These are phyloP conservation scores for Marronus borbonicus DNA, from an alignment of 2,888 invertebrate genomes.

Conservation along the genomic window DNA sequence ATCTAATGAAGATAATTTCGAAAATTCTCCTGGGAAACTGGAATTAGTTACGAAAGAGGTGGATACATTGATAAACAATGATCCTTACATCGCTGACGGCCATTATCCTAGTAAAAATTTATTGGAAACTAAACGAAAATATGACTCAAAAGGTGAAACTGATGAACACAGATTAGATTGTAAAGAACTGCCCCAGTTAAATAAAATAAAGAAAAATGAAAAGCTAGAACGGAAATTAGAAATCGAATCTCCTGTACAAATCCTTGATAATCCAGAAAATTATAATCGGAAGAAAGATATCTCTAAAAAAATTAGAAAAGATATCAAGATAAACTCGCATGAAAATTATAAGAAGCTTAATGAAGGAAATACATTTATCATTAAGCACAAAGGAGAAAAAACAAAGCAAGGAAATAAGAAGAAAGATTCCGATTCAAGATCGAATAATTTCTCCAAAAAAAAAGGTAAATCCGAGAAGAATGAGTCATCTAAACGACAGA, in stretches of 20 bases:
- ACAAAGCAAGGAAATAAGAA: constrained; percentile 38
- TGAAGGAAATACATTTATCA: no score
- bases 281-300: neutral
- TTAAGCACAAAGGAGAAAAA: neutral
- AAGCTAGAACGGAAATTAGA: neutral
- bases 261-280: no score
- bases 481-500: constrained; percentile 6
- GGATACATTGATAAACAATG: neutral
- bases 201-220: neutral
- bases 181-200: neutral
- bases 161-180: constrained; percentile 22
- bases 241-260: no score
- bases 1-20: neutral
- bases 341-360: neutral
- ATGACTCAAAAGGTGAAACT: constrained; percentile 20
- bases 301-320: neutral
- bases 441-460: constrained; percentile 14
- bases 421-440: constrained; percentile 47
- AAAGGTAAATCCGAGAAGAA: constrained; percentile 19
- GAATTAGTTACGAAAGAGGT: neutral
- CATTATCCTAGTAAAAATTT: neutral
- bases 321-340: neutral
- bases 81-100: neutral
- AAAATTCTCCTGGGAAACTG: neutral
- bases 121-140: neutral